These are phyloP conservation scores for Microtus montanus DNA, from an alignment of 2,113 vertebrate genomes.

Conservation along the genomic window DNA sequence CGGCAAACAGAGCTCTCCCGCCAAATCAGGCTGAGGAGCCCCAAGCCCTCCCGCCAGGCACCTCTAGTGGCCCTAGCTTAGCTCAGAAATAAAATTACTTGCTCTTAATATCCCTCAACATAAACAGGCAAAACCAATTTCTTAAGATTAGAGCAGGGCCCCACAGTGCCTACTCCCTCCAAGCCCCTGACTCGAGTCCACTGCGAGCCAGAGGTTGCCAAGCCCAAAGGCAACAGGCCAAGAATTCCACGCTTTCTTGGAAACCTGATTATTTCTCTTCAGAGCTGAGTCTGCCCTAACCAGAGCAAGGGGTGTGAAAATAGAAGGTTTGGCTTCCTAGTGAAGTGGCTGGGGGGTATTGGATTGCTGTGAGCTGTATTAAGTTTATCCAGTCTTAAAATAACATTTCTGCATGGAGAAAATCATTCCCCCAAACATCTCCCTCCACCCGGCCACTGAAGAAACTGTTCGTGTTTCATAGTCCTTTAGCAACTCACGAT, in stretches of 20 bases:
- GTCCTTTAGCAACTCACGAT: slow-evolving; percentile 27
- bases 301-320: slow-evolving; percentile 46
- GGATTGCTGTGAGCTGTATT: neutral
- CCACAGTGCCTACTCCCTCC: neutral
- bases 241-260: slow-evolving; percentile 9
- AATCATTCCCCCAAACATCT: slow-evolving; percentile 29
- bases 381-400: slow-evolving; percentile 49
- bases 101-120: slow-evolving; percentile 44
- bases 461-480: neutral
- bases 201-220: neutral
- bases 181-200: slow-evolving; percentile 6
- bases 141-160: slow-evolving; percentile 28
- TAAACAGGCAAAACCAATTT: slow-evolving; percentile 44
- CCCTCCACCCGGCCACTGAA: neutral
- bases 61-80: neutral
- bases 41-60: neutral
- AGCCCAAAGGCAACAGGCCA: neutral
- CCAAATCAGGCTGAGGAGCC: neutral
- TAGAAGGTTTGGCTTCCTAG: slow-evolving; percentile 21
- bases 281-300: slow-evolving; percentile 20
- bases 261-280: slow-evolving; percentile 37
- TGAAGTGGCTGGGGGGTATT: slow-evolving; percentile 6
- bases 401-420: slow-evolving; percentile 43
- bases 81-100: neutral
- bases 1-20: neutral